Conservation (phyloP, 1,140 invertebrate species). For the Psix sp. region DNA sequence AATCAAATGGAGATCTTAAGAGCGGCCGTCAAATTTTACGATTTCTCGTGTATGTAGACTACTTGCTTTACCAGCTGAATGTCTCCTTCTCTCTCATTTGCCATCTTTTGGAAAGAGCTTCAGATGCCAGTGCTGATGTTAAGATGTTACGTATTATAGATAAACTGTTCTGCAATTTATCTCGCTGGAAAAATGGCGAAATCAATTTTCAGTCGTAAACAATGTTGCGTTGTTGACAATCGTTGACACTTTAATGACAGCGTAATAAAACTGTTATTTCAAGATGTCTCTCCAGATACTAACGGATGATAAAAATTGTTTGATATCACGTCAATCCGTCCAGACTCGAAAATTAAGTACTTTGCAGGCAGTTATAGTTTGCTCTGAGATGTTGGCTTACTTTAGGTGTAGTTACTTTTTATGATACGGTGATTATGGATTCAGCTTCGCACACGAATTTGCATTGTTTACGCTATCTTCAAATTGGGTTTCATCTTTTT, state of each 20-base stretch:
- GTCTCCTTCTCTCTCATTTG: constrained; percentile 4
- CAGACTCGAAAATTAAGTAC: no score
- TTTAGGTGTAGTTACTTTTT: no score
- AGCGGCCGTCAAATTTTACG: constrained; percentile 53
- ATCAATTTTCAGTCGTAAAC: constrained; percentile 44
- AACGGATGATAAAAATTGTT: constrained; percentile 10
- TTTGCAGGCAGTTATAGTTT: no score
- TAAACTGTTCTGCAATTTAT: constrained; percentile 44
- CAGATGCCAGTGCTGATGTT: constrained; percentile 16
- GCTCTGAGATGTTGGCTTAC: no score
- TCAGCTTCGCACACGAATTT: no score
- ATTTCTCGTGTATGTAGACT: constrained; percentile 43
- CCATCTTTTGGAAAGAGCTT: constrained; percentile 47
- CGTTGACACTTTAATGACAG: constrained; percentile 10
- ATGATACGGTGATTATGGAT: no score
- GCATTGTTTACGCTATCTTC: no score
- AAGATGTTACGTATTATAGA: constrained; percentile 45
- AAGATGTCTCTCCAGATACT: not conserved
- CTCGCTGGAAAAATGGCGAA: constrained; percentile 18
- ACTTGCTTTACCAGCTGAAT: constrained; percentile 17
- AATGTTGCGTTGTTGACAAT: constrained; percentile 14
- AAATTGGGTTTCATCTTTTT: no score
- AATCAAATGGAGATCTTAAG: constrained; percentile 53
- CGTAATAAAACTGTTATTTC: constrained; percentile 11
- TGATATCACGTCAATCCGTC: no score